Conservation (phyloP, 2,113 vertebrate species). For the Trogon melanurus region DNA sequence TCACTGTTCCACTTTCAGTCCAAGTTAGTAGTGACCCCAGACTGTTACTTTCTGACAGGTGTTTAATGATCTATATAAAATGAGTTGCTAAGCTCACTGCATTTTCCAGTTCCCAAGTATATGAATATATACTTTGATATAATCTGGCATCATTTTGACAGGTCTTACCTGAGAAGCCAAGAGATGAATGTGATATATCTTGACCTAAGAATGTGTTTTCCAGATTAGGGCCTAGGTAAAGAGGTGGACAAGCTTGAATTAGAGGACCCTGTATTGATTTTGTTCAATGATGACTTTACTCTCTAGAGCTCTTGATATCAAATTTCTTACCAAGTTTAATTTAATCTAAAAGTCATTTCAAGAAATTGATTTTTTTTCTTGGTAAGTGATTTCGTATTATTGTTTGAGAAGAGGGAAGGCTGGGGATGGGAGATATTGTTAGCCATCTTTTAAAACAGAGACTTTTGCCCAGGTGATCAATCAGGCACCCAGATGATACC, state of each 20-base stretch:
- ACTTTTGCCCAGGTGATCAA: background rate
- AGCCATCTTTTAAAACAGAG: background rate
- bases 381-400: background rate
- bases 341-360: background rate
- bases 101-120: background rate
- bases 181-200: background rate
- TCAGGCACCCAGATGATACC: background rate
- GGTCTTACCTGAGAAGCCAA: background rate
- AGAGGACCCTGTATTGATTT: background rate
- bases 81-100: background rate
- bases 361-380: background rate
- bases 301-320: background rate
- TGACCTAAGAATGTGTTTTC: background rate
- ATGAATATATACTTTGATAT: background rate
- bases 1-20: background rate
- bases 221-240: background rate
- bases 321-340: background rate
- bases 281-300: background rate
- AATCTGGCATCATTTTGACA: background rate
- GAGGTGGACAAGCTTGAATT: background rate
- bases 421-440: background rate
- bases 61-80: slow-evolving; percentile 15
- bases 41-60: background rate
- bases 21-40: background rate
- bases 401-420: background rate